Evolutionary conservation across 2,797 vertebrate genomes (phyloP), one percentile per base, ranked within the genome.

Genomic region (Lagodon rhomboides): DNA sequence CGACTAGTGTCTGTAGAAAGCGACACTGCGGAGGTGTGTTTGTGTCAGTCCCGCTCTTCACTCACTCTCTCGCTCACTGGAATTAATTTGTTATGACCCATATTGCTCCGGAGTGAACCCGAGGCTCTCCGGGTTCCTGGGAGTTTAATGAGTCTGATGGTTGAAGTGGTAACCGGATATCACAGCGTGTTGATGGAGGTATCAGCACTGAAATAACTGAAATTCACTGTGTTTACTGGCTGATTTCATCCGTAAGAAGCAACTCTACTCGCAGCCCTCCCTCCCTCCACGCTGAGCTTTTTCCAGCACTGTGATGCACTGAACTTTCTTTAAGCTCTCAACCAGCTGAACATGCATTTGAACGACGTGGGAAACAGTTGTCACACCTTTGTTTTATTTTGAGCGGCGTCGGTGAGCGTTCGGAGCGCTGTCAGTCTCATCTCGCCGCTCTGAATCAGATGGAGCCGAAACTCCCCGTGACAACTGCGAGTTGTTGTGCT

Each of bases 371-470:
- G 16, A 23, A 70, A 18, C 22, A 3, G 11, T 41, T 77, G 70
- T 60, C 60, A 47, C 56, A 34, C 59, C 58, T 62, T 56, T 58
- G 64, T 82, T 85, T 80, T 73, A 85, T 82, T 85, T 80, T 66
- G 46, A 84, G 65, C 46, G 41, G 65, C 15, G 3, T 50, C 9
- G 0, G 61, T 25, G 51, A 77, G 70, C 12, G n/a, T 76, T 82
- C 63, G 59, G 61, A 76, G 80, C 3, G n/a, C 63, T 75, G 75
- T 79, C 83, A 68, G 72, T 34, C 73, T n/a, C 64, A 25, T 73
- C 64, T 71, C 66, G 12, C 64, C 23, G 25, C 75, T 84, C 75
- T 68, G 68, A 85, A 73, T 68, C 60, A 76, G 68, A 86, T 79
- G n/a, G 55, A 68, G 41, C 38, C 30, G 20, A 56, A 83, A 80